A percentile compares a stretch with the other conserved stretches of the same genome.
phyloP scores from a whole-genome alignment of 2,797 vertebrate genomes.

The Bradypus variegatus region DNA sequence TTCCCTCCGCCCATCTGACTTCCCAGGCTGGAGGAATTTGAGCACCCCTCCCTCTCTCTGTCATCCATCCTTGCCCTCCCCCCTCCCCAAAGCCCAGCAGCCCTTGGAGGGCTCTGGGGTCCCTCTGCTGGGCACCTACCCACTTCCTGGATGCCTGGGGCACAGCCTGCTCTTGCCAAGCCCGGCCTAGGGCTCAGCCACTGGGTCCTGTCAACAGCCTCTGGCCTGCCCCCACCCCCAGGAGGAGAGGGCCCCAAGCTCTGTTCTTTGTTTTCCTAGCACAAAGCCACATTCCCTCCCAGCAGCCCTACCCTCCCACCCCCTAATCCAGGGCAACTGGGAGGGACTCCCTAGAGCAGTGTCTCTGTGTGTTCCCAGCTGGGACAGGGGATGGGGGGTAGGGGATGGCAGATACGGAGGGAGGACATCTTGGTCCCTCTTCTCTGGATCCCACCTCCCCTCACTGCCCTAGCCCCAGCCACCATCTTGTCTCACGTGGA shows the following conservation, averaged over 20 bases:
- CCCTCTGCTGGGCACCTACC: not conserved
- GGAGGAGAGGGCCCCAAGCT: constrained; percentile 7
- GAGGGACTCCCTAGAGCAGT: constrained; percentile 40
- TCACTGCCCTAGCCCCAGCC: not conserved
- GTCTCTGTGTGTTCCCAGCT: not conserved
- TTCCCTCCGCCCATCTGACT: not conserved
- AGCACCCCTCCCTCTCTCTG: not conserved
- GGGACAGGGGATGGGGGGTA: not conserved
- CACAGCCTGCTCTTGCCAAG: not conserved
- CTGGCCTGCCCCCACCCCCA: not conserved
- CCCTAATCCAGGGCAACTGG: constrained; percentile 51
- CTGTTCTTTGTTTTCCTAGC: constrained; percentile 51
- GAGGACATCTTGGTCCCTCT: not conserved
- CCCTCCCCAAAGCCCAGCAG: not conserved
- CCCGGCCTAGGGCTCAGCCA: not conserved
- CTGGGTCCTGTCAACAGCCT: constrained; percentile 42
- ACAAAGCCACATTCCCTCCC: constrained; percentile 61
- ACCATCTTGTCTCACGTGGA: not conserved
- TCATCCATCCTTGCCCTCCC: not conserved
- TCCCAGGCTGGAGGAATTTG: not conserved
- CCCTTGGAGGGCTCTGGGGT: not conserved
- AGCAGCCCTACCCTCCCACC: not conserved
- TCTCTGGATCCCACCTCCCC: not conserved
- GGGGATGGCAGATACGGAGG: not conserved
- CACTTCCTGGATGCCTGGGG: not conserved